Percentiles rank a stretch among this genome's conserved stretches.
Conservation (phyloP, 2,113 vertebrate genomes). For the Azemiops feae region DNA sequence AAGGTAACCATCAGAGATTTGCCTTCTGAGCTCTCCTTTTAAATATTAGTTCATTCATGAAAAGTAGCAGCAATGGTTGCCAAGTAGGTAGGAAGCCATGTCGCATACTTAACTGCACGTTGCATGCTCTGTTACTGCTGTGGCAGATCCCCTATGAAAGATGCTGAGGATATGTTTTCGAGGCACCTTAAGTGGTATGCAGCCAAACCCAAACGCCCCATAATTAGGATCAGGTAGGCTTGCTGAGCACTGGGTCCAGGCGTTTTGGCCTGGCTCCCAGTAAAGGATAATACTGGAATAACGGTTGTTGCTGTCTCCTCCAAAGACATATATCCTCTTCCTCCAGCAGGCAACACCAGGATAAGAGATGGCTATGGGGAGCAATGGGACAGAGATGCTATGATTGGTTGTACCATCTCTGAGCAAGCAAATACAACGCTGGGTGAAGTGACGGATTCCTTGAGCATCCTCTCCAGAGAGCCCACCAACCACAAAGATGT, state of each 20-base stretch:
- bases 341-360: constrained; percentile 78
- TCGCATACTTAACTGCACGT: constrained; percentile 17
- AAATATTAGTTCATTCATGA: background rate
- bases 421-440: constrained; percentile 75
- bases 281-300: constrained; percentile 80
- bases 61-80: constrained; percentile 2
- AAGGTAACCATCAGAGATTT: background rate
- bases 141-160: background rate
- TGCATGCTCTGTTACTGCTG: background rate
- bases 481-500: constrained; percentile 76
- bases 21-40: background rate
- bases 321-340: constrained; percentile 77
- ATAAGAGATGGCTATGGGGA: constrained; percentile 75
- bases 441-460: constrained; percentile 75
- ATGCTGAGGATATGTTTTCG: background rate
- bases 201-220: constrained; percentile 22
- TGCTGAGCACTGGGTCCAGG: background rate
- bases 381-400: constrained; percentile 72
- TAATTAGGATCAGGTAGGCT: constrained; percentile 16
- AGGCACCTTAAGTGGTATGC: constrained; percentile 5
- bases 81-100: background rate
- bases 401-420: constrained; percentile 67
- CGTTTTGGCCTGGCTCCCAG: constrained; percentile 72
- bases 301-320: constrained; percentile 74
- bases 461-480: constrained; percentile 71